Evolutionary conservation across 2,888 invertebrate genomes (phyloP).

Genomic region (Pemphredon lugubris): DNA sequence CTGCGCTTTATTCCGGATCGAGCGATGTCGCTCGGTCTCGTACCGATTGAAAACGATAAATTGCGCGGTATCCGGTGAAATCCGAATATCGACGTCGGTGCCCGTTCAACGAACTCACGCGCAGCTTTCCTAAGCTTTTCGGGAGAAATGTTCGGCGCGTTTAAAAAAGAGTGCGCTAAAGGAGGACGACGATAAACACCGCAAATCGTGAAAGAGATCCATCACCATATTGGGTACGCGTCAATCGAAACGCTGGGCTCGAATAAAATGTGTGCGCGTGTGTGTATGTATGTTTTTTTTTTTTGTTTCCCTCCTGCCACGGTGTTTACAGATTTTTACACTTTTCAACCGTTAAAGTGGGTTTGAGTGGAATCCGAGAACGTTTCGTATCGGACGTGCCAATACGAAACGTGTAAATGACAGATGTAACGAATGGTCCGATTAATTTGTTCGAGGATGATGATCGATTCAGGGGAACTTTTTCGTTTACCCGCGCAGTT

Average conservation of each 20-base stretch:
- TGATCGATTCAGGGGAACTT: slow-evolving; percentile 57
- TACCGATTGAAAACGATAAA: no score
- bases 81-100: slow-evolving; percentile 29
- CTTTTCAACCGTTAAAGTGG: slow-evolving; percentile 23
- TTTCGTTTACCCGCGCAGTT: slow-evolving; percentile 20
- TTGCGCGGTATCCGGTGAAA: slow-evolving; percentile 20
- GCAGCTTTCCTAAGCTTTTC: slow-evolving; percentile 5
- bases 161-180: neutral
- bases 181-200: neutral
- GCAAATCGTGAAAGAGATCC: slow-evolving; percentile 3
- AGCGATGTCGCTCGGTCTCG: no score
- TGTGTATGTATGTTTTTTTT: neutral
- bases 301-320: no score
- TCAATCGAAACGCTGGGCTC: slow-evolving; percentile 15
- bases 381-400: slow-evolving; percentile 28
- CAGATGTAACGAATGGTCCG: slow-evolving; percentile 60
- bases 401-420: slow-evolving; percentile 55
- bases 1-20: no score
- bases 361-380: slow-evolving; percentile 33
- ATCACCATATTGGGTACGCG: slow-evolving; percentile 8
- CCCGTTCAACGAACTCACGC: slow-evolving; percentile 1
- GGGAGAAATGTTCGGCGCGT: slow-evolving; percentile 5
- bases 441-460: slow-evolving; percentile 56
- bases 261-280: neutral
- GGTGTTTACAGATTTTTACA: slow-evolving; percentile 22